phyloP scores from a whole-genome alignment of 2,113 vertebrate genomes.

The Limanda limanda region DNA sequence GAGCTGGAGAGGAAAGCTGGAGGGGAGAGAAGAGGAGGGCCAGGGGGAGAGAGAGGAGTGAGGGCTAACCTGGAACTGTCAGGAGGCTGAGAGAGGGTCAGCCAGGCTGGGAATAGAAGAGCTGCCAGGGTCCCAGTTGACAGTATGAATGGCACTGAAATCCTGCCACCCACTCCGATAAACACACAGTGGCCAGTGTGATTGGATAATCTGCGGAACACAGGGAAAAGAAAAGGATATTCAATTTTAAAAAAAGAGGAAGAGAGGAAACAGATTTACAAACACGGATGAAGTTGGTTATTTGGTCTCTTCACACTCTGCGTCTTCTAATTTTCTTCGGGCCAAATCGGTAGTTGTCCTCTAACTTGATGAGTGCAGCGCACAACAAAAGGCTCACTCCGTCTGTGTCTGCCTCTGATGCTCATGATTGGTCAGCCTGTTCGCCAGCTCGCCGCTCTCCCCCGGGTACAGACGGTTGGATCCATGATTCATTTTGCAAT shows the following conservation, averaged over 20 bases:
- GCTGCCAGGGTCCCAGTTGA: slow-evolving; percentile 68
- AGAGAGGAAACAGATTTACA: slow-evolving; percentile 19
- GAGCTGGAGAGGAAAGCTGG: slow-evolving; percentile 66
- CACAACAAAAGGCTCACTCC: slow-evolving; percentile 71
- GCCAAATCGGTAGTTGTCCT: slow-evolving; percentile 62
- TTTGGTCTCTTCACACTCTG: slow-evolving; percentile 46
- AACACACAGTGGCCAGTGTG: slow-evolving; percentile 36
- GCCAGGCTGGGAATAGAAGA: slow-evolving; percentile 71
- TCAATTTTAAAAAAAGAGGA: slow-evolving; percentile 15
- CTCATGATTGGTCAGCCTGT: slow-evolving; percentile 80
- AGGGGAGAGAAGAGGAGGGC: slow-evolving; percentile 69
- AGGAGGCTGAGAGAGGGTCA: slow-evolving; percentile 77
- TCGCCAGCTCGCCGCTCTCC: slow-evolving; percentile 74
- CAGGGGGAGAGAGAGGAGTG: slow-evolving; percentile 57
- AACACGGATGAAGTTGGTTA: slow-evolving; percentile 45
- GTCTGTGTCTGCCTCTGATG: slow-evolving; percentile 72
- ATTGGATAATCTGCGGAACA: slow-evolving; percentile 38
- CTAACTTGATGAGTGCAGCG: slow-evolving; percentile 62
- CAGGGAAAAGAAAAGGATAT: slow-evolving; percentile 21
- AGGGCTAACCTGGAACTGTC: slow-evolving; percentile 86
- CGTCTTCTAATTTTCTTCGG: slow-evolving; percentile 61
- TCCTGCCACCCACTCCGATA: slow-evolving; percentile 69
- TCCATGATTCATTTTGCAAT: slow-evolving; percentile 84
- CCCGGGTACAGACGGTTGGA: slow-evolving; percentile 75
- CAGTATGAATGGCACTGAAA: slow-evolving; percentile 62